Base-by-base conservation (phyloP, 2,113 vertebrate species). In the Trichechus manatus region DNA sequence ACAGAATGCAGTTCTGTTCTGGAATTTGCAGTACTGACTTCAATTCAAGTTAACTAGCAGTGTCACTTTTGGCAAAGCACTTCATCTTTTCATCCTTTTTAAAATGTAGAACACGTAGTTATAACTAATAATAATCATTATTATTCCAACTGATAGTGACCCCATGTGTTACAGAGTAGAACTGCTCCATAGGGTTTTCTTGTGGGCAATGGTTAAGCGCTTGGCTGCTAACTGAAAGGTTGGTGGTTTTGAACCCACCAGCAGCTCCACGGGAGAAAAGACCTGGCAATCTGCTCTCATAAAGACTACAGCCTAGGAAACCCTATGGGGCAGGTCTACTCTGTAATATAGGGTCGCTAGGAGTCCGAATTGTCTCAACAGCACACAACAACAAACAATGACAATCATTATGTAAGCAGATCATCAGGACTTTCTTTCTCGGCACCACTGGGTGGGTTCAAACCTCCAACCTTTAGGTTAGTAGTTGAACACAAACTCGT, bases 21-120 rank as follows among this genome's bases (percentile, higher is more conserved):
- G 72, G 27, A 90, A 87, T 91, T 88, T 56, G 64, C n/a, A 94
- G 66, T 33, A 50, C 5, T 78, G 20, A 42, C 22, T 63, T 97
- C 66, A 90, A 82, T 63, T 97, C 66, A 90, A 82, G 7, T 36
- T 86, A 63, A 85, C 19, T 77, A 68, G 29, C 23, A 87, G 19
- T 82, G 25, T 74, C 72, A 87, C 31, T 82, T 70, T 89, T 63
- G 50, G 9, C 27, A 81, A 95, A 68, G 77, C 6, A 93, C 36
- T 95, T 90, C 29, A 88, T 39, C 75, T 87, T 75, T 42, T 92
- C 9, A 75, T 72, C 56, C 36, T 88, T n/a, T n/a, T n/a, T 87
- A 66, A 61, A 68, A 74, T 77, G 75, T 33, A 87, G 33, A 89
- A 89, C 50, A 78, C 36, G 3, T 61, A 78, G n/a, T 33, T 61